Conservation (phyloP, 2,797 vertebrate species). For the Chelmon rostratus region DNA sequence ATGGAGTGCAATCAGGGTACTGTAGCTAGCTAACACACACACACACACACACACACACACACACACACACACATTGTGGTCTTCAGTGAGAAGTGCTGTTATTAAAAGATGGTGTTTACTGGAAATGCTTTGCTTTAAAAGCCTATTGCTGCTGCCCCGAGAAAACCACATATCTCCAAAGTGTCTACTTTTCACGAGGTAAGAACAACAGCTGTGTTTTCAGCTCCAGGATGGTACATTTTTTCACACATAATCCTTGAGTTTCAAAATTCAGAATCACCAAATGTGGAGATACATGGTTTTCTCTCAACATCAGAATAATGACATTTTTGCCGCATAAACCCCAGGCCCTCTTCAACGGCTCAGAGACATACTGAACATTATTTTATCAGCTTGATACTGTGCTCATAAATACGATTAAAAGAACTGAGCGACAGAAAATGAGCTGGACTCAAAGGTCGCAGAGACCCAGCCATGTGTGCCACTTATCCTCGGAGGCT, state of each 20-base stretch:
- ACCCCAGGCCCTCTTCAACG: background rate
- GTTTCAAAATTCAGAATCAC: background rate
- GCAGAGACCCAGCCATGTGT: background rate
- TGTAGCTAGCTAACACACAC: background rate
- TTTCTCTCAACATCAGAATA: too few species aligned
- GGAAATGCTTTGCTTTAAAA: background rate
- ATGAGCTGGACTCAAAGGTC: background rate
- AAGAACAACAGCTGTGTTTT: background rate
- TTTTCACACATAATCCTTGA: too few species aligned
- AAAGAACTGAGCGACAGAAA: too few species aligned
- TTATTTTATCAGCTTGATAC: background rate
- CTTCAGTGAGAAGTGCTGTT: background rate
- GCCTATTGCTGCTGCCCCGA: background rate
- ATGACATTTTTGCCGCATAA: background rate
- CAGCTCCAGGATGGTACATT: too few species aligned
- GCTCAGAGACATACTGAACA: too few species aligned
- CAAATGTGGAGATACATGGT: background rate
- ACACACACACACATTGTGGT: background rate
- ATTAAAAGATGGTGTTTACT: background rate
- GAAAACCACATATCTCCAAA: background rate
- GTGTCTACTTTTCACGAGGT: background rate
- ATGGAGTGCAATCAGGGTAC: constrained; percentile 7
- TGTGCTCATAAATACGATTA: background rate
- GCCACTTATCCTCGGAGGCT: too few species aligned
- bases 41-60: too few species aligned